Conservation (phyloP, 2,113 vertebrate genomes). For the Lagopus leucura region DNA sequence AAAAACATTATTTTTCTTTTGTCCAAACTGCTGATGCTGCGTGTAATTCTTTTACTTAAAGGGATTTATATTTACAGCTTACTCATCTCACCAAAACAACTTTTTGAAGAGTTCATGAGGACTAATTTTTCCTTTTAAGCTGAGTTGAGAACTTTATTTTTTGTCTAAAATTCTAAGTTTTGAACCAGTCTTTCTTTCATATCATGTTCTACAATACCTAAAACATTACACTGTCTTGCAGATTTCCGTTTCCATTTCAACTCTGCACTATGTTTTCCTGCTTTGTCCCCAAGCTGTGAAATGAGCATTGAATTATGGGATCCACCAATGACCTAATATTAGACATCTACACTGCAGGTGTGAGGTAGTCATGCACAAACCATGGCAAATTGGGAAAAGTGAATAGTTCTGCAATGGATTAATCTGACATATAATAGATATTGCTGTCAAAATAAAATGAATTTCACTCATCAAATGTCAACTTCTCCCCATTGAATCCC, state of each 20-base stretch:
- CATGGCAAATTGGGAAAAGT: background rate
- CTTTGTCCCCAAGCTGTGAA: background rate
- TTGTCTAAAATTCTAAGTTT: background rate
- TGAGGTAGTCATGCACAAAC: background rate
- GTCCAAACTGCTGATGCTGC: background rate
- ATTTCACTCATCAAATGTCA: background rate
- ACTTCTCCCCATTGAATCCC: background rate
- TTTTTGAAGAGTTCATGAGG: background rate
- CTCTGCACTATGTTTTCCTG: background rate
- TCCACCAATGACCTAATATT: background rate
- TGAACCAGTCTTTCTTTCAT: background rate
- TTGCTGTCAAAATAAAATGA: background rate
- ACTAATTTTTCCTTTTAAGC: background rate
- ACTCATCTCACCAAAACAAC: background rate
- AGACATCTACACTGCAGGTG: background rate
- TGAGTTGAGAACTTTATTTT: background rate
- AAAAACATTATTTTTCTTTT: fast-evolving
- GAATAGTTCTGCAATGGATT: background rate
- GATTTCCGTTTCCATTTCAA: background rate
- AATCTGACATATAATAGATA: background rate
- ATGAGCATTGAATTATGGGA: background rate
- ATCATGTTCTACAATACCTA: background rate
- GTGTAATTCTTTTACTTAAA: background rate
- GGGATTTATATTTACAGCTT: background rate
- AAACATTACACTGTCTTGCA: background rate